phyloP scores from a whole-genome alignment of 2,797 vertebrate genomes.

The Rhabdomys pumilio region DNA sequence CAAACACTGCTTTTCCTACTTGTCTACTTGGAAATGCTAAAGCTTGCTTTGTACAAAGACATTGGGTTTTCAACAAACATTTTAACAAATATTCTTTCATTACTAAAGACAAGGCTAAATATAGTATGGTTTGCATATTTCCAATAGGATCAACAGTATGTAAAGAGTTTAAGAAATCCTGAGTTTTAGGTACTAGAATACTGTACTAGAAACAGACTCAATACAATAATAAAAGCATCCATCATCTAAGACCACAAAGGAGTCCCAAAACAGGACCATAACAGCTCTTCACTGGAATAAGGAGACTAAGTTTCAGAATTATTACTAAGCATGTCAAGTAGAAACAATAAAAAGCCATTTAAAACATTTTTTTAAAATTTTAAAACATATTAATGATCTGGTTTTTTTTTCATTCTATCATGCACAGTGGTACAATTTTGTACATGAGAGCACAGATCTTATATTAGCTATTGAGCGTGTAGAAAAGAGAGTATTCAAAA shows the following conservation, averaged over 20 bases:
- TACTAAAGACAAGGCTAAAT: slow-evolving; percentile 34
- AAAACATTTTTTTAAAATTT: not conserved
- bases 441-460: not conserved
- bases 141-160: not conserved
- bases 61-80: not conserved
- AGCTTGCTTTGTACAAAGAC: not conserved
- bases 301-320: slow-evolving; percentile 42
- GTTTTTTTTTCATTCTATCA: not conserved
- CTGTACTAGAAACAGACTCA: not conserved
- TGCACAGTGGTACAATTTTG: not conserved
- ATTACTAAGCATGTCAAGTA: slow-evolving; percentile 10
- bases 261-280: not conserved
- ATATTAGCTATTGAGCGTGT: not conserved
- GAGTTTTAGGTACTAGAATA: not conserved
- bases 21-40: slow-evolving; percentile 28
- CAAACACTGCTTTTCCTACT: not conserved
- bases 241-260: not conserved
- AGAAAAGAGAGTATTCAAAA: not conserved
- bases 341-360: slow-evolving; percentile 16
- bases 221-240: not conserved
- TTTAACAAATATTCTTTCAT: not conserved
- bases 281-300: not conserved
- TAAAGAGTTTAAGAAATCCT: not conserved
- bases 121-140: not conserved
- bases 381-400: slow-evolving; percentile 11